Percentiles rank a stretch among this genome's conserved stretches.
Evolutionary conservation across 2,888 invertebrate genomes (phyloP).

Genomic region (Netelia fuscicornis): DNA sequence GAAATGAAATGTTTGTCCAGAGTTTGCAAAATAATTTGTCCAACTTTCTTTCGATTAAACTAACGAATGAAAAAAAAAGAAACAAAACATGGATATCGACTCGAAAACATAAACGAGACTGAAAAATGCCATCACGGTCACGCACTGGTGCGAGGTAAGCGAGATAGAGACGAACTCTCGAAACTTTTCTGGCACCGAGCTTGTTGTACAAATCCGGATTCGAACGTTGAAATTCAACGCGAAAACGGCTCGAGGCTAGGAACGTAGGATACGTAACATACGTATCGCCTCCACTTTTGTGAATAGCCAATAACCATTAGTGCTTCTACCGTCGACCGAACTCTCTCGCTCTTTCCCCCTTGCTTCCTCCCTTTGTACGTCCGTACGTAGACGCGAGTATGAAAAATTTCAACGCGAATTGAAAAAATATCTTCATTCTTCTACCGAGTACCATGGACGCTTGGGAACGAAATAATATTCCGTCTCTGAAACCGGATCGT

Average conservation of each 20-base stretch:
- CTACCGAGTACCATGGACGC: slow-evolving; percentile 4
- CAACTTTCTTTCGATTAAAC: slow-evolving; percentile 24
- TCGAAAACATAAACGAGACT: background rate
- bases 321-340: background rate
- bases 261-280: background rate
- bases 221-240: slow-evolving; percentile 11
- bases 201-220: background rate
- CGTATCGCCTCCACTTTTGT: slow-evolving; percentile 20
- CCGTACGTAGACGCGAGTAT: slow-evolving; percentile 1
- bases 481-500: background rate
- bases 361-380: background rate
- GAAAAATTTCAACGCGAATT: slow-evolving; percentile 32
- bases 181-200: slow-evolving; percentile 38
- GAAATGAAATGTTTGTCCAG: slow-evolving; percentile 14
- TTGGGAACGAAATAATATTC: slow-evolving; percentile 33
- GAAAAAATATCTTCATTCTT: background rate
- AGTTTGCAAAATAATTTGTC: slow-evolving; percentile 38
- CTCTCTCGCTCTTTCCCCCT: background rate
- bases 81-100: background rate
- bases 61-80: slow-evolving; percentile 8
- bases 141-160: background rate
- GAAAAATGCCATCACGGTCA: slow-evolving; percentile 21
- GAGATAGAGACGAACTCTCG: background rate
- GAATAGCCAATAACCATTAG: slow-evolving; percentile 68
- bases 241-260: slow-evolving; percentile 11